A percentile compares a stretch with the other conserved stretches of the same genome.
phyloP scores from a whole-genome alignment of 2,797 vertebrate genomes.

The Megalops cyprinoides region DNA sequence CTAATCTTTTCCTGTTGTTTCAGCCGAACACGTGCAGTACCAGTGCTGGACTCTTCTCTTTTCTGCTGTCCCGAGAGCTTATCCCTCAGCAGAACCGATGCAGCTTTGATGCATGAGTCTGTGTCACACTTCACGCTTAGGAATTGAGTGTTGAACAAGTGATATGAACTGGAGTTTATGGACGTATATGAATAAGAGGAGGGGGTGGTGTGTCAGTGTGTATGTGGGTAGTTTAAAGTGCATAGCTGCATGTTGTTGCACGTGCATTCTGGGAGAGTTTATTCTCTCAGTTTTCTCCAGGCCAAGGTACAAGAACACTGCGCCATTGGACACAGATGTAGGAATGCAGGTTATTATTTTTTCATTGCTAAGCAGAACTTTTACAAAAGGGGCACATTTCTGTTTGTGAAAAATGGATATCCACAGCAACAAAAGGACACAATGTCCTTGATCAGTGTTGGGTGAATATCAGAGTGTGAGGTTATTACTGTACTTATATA shows the following conservation, averaged over 20 bases:
- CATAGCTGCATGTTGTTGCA: too few species aligned
- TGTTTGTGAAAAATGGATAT: background rate
- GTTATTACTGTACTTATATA: background rate
- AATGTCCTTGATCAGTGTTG: background rate
- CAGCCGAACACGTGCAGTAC: conserved; percentile 20
- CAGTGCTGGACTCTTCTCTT: background rate
- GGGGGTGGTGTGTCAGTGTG: too few species aligned
- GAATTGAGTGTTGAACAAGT: too few species aligned
- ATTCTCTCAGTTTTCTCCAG: too few species aligned
- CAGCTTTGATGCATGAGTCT: too few species aligned
- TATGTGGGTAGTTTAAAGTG: too few species aligned
- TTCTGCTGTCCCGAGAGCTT: too few species aligned
- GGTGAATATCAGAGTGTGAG: background rate
- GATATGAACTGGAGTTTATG: too few species aligned
- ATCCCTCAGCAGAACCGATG: background rate
- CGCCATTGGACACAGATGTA: background rate
- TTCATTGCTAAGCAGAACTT: background rate
- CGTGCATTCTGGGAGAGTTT: too few species aligned
- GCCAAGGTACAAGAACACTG: too few species aligned
- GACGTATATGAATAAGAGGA: too few species aligned
- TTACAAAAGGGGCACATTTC: background rate
- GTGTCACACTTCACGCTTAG: too few species aligned
- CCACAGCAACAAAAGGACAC: background rate
- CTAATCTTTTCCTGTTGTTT: conserved; percentile 52
- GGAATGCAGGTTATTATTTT: background rate